Evolutionary conservation across 2,888 invertebrate species (phyloP).

Genomic region (Zootermopsis nevadensis): DNA sequence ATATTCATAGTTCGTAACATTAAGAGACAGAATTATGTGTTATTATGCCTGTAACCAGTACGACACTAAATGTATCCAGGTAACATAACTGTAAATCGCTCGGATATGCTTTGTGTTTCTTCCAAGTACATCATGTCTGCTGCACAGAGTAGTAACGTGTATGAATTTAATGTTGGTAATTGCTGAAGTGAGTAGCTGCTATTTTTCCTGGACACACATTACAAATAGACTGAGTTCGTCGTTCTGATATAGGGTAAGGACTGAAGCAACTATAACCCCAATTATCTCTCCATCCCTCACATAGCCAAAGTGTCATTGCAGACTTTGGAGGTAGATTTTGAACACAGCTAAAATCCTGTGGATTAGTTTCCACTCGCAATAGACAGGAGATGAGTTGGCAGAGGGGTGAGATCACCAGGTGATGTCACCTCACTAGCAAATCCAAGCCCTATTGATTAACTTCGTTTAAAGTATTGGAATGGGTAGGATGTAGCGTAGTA

Average conservation of each 20-base stretch:
- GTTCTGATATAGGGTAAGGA: not conserved
- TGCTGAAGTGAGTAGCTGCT: not conserved
- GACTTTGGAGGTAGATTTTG: conserved; percentile 13
- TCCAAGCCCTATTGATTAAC: conserved; percentile 31
- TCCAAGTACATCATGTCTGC: too few relatives aligned
- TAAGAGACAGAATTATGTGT: too few relatives aligned
- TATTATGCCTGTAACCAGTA: too few relatives aligned
- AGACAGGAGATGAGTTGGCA: not conserved
- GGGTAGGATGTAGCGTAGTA: not conserved
- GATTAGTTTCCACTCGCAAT: conserved; percentile 20
- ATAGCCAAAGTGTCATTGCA: conserved; percentile 2
- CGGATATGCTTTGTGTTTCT: too few relatives aligned
- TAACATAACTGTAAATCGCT: too few relatives aligned
- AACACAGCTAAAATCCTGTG: conserved; percentile 14
- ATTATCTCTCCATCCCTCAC: conserved; percentile 18
- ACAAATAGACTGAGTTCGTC: not conserved
- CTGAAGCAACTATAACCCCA: not conserved
- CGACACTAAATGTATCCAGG: too few relatives aligned
- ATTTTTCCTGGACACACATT: not conserved
- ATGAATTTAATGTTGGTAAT: too few relatives aligned
- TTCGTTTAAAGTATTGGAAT: conserved; percentile 26
- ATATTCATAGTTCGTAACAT: too few relatives aligned
- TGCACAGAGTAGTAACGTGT: too few relatives aligned
- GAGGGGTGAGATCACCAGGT: conserved; percentile 14
- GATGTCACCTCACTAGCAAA: not conserved